Percentiles rank a stretch among this genome's conserved stretches.
Conservation (phyloP, 1,140 invertebrate genomes). For the Zaprionus africanus region DNA sequence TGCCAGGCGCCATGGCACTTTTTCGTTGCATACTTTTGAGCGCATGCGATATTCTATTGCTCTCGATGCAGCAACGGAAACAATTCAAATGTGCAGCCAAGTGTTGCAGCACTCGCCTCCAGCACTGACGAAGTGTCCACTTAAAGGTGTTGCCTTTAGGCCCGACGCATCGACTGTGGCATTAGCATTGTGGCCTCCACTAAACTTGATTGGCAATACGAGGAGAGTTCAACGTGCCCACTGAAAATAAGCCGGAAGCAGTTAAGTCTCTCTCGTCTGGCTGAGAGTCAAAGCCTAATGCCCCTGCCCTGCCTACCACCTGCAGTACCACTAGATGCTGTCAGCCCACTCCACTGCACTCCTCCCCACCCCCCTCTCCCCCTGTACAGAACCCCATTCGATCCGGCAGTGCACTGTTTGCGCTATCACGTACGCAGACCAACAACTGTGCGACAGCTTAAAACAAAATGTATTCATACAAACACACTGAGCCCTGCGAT, state of each 20-base stretch:
- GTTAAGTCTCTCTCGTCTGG: slow-evolving; percentile 24
- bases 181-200: slow-evolving; percentile 24
- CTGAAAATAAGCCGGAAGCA: slow-evolving; percentile 40
- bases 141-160: slow-evolving; percentile 61
- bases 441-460: slow-evolving; percentile 51
- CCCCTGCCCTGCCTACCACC: slow-evolving; percentile 33
- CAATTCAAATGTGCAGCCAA: slow-evolving; percentile 64
- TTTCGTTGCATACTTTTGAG: slow-evolving; percentile 24
- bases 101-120: slow-evolving; percentile 24
- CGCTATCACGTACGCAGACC: slow-evolving; percentile 41
- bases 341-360: neutral
- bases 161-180: slow-evolving; percentile 41
- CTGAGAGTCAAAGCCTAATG: slow-evolving; percentile 43
- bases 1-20: slow-evolving; percentile 34
- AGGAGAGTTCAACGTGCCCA: slow-evolving; percentile 39
- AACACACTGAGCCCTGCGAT: slow-evolving; percentile 55
- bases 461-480: slow-evolving; percentile 59
- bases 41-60: slow-evolving; percentile 5
- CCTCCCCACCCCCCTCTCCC: neutral
- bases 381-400: neutral
- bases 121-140: slow-evolving; percentile 62
- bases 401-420: slow-evolving; percentile 24
- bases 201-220: slow-evolving; percentile 23
- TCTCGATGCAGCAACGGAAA: slow-evolving; percentile 51
- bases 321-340: slow-evolving; percentile 23